Base-by-base conservation (phyloP, 1,140 invertebrate genomes). In the Asobara japonica region DNA sequence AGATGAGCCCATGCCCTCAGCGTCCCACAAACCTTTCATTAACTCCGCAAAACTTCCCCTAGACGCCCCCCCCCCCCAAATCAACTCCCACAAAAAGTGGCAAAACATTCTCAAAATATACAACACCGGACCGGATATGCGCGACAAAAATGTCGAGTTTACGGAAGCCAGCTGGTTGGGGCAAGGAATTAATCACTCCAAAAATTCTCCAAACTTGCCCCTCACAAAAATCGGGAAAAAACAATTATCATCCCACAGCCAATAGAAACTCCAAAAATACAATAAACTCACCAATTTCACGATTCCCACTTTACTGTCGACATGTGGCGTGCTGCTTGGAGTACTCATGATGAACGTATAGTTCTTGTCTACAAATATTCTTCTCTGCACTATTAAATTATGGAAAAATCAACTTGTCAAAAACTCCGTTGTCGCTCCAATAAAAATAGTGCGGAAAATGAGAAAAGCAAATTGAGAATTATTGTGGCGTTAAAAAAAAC, bases 251-350 rank as follows among this genome's bases (percentile, higher is more conserved):
- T 31, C 33, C 36, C 0, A 4, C n/a, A n/a, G n/a, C n/a, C n/a
- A n/a, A 8, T 20, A 8, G 60, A 10, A 31, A 38, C 31, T 8
- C 7, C 20, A 10, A 25, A 56, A 64, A 8, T 60, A 20, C 60
- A 20, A 20, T 25, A 51, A 41, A 80, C 79, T 87, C 82, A 90
- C 90, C 85, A 90, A 89, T 80, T 91, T 91, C 33, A 90, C 88
- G 79, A 90, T 88, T 77, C 90, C 89, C 76, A 84, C 83, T 77
- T 87, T 86, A 67, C 82, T 76, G 72, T 84, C 83, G 51, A 77
- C 79, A 78, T 77, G 81, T 68, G 75, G 82, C 33, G 67, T 75
- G 41, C 27, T 68, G 48, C 51, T 73, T 31, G 72, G 60, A 56
- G 72, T 56, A 51, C 61, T 74, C 67, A 65, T 74, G 61, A 33